Base-by-base conservation (phyloP, 1,140 invertebrate genomes). In the Lepidurus arcticus region DNA sequence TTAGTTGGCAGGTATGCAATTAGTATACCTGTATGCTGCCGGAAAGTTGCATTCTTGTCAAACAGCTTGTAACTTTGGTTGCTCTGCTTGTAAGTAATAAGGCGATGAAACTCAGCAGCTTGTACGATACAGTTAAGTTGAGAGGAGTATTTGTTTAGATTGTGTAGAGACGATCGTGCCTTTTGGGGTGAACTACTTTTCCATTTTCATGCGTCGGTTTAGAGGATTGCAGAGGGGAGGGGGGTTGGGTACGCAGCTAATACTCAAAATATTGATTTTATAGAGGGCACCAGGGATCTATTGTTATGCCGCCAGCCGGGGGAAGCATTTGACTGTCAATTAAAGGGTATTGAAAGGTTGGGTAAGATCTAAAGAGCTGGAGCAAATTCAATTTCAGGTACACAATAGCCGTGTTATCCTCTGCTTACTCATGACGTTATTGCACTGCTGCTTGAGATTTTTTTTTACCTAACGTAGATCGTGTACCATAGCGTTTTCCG, bases 331-430 rank as follows among this genome's bases (percentile, higher is more conserved):
- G 16, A 65, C 16, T 65, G 53, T 65, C 53, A 65, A 65, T 65
- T 65, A 65, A 65, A 65, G 21, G 13, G 53, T 21, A 65, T 65
- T 65, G 53, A 65, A 65, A 65, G 53, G 53, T 65, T 21, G 53
- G 13, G 53, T 65, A 65, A 65, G 53, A 65, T 65, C 53, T 65
- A 65, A 65, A 65, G n/a, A 65, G 53, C 53, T 65, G 53, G 53
- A 65, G 53, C 53, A 65, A 21, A 65, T 65, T 65, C 53, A 65
- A 65, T 65, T 21, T 65, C 53, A 65, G 53, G 53, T 65, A 16
- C 53, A 65, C 53, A 65, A 65, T 13, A 65, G 53, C 53, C 21
- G 53, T 65, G 53, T 21, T 34, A 65, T 21, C 53, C 53, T 65
- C 53, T 65, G 16, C 6, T 21, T 13, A 16, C 13, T 65, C 7